Conservation (phyloP, 2,888 invertebrate species). For the Mythimna impura region DNA sequence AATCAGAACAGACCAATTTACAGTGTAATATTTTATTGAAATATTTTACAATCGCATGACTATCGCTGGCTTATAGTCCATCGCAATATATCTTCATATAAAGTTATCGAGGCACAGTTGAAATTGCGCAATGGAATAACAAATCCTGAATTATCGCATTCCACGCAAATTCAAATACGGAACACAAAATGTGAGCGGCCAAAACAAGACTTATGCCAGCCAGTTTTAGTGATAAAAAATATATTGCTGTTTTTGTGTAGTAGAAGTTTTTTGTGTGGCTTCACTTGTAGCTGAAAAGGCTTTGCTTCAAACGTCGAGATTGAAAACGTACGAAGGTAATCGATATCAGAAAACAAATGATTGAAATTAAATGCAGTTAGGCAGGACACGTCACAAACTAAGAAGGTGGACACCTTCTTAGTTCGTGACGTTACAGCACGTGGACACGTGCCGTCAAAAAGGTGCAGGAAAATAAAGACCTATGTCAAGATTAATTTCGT, state of each 20-base stretch:
- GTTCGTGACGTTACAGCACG: too few species aligned
- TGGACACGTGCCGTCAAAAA: too few species aligned
- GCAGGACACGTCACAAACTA: too few species aligned
- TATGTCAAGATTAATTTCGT: too few species aligned
- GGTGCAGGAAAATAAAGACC: too few species aligned
- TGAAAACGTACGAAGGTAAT: too few species aligned
- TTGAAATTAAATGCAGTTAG: too few species aligned
- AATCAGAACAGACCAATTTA: slow-evolving; percentile 8
- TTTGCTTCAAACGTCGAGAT: too few species aligned
- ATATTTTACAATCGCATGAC: not conserved
- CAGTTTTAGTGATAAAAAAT: slow-evolving; percentile 35
- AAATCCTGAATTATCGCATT: slow-evolving; percentile 45
- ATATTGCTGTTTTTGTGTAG: slow-evolving; percentile 5
- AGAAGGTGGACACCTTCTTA: too few species aligned
- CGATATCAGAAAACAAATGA: too few species aligned
- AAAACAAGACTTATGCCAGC: slow-evolving; percentile 25
- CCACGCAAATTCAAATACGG: slow-evolving; percentile 19
- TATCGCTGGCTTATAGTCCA: slow-evolving; percentile 23
- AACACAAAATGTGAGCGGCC: slow-evolving; percentile 23
- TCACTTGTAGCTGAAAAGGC: not conserved
- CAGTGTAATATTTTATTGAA: slow-evolving; percentile 12
- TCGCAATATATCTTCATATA: slow-evolving; percentile 35
- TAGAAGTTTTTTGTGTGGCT: not conserved
- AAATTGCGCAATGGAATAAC: slow-evolving; percentile 43
- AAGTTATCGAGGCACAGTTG: slow-evolving; percentile 22